Percentiles rank a stretch among this genome's conserved stretches.
Evolutionary conservation across 2,888 invertebrate genomes (phyloP).

Genomic region (Bursaphelenchus okinawaensis): DNA sequence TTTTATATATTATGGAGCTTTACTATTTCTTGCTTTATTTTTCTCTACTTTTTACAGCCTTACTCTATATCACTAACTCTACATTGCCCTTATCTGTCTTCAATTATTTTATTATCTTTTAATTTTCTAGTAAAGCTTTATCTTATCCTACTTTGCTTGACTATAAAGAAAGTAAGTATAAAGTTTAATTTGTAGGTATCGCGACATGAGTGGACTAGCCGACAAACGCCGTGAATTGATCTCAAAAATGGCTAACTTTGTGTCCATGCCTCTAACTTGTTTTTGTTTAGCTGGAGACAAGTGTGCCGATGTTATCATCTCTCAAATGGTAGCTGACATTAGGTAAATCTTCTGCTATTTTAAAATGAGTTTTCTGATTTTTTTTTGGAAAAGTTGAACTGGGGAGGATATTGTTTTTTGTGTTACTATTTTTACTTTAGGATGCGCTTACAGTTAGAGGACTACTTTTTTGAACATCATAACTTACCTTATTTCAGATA

Average conservation of each 20-base stretch:
- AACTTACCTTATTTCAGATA: conserved; percentile 8
- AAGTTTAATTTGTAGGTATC: conserved; percentile 66
- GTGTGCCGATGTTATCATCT: conserved; percentile 32
- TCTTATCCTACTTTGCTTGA: no score
- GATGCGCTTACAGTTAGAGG: no score
- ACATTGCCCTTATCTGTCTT: no score
- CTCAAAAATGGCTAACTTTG: conserved; percentile 65
- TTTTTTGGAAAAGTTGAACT: no score
- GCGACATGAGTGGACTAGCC: conserved; percentile 83
- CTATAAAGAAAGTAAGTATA: no score
- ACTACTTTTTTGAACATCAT: conserved; percentile 8
- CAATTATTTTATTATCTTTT: no score
- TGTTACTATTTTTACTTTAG: conserved; percentile 2
- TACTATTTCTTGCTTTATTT: not conserved
- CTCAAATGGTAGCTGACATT: conserved; percentile 18
- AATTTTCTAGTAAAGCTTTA: no score
- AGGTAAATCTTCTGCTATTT: not conserved
- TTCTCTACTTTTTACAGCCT: no score
- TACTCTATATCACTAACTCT: no score
- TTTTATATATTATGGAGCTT: not conserved
- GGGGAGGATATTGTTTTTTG: no score
- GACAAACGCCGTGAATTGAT: conserved; percentile 89
- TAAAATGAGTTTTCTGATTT: no score
- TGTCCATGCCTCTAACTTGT: conserved; percentile 24
- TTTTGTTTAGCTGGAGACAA: conserved; percentile 28